Conservation (phyloP, 2,797 vertebrate species). For the Pangasius larnaudii region DNA sequence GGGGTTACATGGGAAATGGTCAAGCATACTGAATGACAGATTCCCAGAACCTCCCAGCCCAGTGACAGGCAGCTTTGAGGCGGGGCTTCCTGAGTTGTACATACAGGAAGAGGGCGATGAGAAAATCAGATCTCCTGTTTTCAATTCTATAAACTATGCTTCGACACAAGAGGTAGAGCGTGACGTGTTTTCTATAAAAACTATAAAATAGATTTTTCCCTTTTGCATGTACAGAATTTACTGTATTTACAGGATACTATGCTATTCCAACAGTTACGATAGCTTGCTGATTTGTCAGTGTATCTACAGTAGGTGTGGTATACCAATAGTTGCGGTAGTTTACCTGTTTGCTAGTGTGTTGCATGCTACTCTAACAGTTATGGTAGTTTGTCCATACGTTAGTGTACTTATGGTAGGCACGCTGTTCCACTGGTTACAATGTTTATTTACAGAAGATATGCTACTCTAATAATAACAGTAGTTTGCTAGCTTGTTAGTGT, state of each 20-base stretch:
- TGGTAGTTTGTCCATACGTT: not conserved
- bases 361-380: not conserved
- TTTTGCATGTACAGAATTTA: not conserved
- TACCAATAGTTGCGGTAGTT: not conserved
- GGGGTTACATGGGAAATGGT: conserved; percentile 64
- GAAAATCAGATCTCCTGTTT: conserved; percentile 61
- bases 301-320: not conserved
- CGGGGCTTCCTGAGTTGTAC: conserved; percentile 77
- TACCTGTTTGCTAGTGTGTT: not conserved
- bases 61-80: conserved; percentile 54
- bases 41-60: conserved; percentile 60
- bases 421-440: too few relatives aligned
- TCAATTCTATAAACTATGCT: conserved; percentile 63
- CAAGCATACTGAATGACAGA: conserved; percentile 61
- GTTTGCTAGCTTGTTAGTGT: not conserved
- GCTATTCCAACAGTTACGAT: not conserved
- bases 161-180: conserved; percentile 79
- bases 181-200: conserved; percentile 55
- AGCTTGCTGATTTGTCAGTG: not conserved
- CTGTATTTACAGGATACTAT: not conserved
- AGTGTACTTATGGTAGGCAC: not conserved
- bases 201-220: not conserved
- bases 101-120: conserved; percentile 89
- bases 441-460: not conserved
- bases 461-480: not conserved